phyloP scores from a whole-genome alignment of 2,797 vertebrate species.

The Loriculus beryllinus region DNA sequence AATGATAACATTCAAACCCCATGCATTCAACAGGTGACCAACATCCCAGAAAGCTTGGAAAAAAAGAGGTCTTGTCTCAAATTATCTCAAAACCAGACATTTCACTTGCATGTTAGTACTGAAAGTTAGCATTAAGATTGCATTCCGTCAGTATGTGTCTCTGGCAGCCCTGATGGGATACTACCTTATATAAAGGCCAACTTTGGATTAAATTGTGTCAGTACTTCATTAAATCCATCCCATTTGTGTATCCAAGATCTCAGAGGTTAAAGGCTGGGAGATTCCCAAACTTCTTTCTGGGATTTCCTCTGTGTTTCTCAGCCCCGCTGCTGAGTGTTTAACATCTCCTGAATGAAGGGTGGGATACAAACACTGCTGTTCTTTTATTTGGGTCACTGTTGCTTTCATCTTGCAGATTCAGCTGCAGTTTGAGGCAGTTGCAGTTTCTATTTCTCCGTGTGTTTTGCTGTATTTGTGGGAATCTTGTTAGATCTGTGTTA shows the following conservation, averaged over 20 bases:
- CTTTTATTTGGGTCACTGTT: background rate
- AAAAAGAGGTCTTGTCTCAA: background rate
- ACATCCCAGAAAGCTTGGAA: background rate
- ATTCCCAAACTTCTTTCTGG: background rate
- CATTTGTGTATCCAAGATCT: background rate
- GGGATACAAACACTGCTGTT: background rate
- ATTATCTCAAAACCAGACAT: background rate
- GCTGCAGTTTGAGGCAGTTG: background rate
- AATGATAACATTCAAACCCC: background rate
- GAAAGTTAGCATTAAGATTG: background rate
- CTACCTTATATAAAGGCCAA: background rate
- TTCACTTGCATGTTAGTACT: background rate
- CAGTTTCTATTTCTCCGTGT: background rate
- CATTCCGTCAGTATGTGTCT: accelerated
- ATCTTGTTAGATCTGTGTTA: background rate
- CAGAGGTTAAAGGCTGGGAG: background rate
- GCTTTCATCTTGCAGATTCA: background rate
- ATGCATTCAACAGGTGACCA: background rate
- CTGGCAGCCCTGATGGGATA: background rate
- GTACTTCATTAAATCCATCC: background rate
- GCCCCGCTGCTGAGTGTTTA: background rate
- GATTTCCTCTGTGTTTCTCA: background rate
- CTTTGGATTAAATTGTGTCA: background rate
- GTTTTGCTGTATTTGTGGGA: background rate
- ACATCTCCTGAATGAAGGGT: background rate